Percentiles rank a stretch among this genome's conserved stretches.
Evolutionary conservation across 2,797 vertebrate species (phyloP).

Genomic region (Cirrhinus mrigala): DNA sequence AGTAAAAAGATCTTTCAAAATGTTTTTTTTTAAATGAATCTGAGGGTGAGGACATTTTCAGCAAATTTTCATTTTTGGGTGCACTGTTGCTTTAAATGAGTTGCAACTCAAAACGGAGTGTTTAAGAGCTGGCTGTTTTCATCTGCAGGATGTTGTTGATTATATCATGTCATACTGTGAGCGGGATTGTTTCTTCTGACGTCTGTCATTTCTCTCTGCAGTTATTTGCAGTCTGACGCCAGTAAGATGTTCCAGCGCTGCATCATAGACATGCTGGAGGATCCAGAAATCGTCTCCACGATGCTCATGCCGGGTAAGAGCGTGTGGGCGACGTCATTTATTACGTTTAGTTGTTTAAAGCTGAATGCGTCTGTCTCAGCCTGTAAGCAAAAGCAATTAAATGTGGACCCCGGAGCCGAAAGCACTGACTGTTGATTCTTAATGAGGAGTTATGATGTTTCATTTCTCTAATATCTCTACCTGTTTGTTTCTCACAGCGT

Average conservation of each 20-base stretch:
- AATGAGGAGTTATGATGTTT: slow-evolving; percentile 26
- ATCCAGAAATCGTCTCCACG: slow-evolving; percentile 90
- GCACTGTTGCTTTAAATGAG: neutral
- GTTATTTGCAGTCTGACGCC: slow-evolving; percentile 89
- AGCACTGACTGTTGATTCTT: neutral
- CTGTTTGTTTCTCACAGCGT: slow-evolving; percentile 77
- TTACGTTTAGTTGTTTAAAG: neutral
- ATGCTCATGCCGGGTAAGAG: slow-evolving; percentile 92
- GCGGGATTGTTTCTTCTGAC: neutral
- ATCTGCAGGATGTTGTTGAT: neutral
- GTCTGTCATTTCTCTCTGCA: slow-evolving; percentile 65
- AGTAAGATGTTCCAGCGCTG: slow-evolving; percentile 92
- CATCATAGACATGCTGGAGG: slow-evolving; percentile 87
- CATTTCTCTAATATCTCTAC: slow-evolving; percentile 44
- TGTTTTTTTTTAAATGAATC: too few relatives aligned
- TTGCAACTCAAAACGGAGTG: neutral
- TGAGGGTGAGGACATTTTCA: too few relatives aligned
- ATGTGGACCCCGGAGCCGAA: neutral
- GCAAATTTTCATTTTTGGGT: neutral
- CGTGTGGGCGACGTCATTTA: neutral
- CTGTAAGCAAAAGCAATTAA: neutral
- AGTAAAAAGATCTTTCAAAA: neutral
- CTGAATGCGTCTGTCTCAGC: neutral
- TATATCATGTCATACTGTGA: neutral
- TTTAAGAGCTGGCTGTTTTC: neutral